Percentiles rank a stretch among this genome's conserved stretches.
Evolutionary conservation across 2,888 invertebrate genomes (phyloP).

Genomic region (Saturnia japonica): DNA sequence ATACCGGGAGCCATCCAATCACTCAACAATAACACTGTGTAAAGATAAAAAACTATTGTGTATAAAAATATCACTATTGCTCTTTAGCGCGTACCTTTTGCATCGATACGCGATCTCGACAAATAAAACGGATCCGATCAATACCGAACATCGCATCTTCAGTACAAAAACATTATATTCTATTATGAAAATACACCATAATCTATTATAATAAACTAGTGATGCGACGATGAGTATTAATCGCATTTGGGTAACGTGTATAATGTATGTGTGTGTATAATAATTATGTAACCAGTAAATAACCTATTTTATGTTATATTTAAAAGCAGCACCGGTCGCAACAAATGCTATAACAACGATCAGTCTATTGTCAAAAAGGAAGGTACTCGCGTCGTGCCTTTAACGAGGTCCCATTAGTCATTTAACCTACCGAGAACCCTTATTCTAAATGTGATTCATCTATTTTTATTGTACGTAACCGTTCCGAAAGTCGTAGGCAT

Average conservation of each 20-base stretch:
- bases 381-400: slow-evolving; percentile 62
- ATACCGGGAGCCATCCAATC: slow-evolving; percentile 79
- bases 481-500: slow-evolving; percentile 18
- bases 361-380: slow-evolving; percentile 82
- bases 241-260: slow-evolving; percentile 66
- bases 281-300: slow-evolving; percentile 80
- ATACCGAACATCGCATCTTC: slow-evolving; percentile 54
- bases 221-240: slow-evolving; percentile 56
- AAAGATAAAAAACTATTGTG: slow-evolving; percentile 79
- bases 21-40: slow-evolving; percentile 79
- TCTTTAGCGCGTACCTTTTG: slow-evolving; percentile 46
- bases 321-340: slow-evolving; percentile 81
- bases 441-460: slow-evolving; percentile 41
- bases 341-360: slow-evolving; percentile 80
- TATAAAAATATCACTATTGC: slow-evolving; percentile 81
- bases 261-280: slow-evolving; percentile 69
- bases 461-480: slow-evolving; percentile 10
- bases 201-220: slow-evolving; percentile 45
- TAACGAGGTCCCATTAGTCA: slow-evolving; percentile 63
- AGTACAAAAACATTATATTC: slow-evolving; percentile 72
- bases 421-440: slow-evolving; percentile 38
- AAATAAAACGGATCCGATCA: slow-evolving; percentile 65
- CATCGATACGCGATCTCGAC: slow-evolving; percentile 55
- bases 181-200: slow-evolving; percentile 73
- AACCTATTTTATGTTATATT: slow-evolving; percentile 75